phyloP scores from a whole-genome alignment of 2,113 vertebrate genomes.

The Spizaetus ornatus region DNA sequence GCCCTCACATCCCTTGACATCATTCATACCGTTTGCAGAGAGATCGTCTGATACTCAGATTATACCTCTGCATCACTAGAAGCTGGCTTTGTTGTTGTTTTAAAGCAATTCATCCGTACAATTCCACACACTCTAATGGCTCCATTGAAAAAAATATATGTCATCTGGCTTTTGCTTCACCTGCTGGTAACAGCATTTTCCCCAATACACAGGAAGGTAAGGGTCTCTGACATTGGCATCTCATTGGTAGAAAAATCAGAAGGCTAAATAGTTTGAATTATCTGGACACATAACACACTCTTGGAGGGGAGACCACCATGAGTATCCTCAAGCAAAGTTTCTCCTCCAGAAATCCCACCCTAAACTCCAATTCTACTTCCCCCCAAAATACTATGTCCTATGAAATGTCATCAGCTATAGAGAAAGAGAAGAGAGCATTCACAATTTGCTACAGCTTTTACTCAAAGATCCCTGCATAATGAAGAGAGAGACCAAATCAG shows the following conservation, averaged over 20 bases:
- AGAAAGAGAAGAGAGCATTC: background rate
- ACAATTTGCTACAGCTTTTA: background rate
- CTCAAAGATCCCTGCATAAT: background rate
- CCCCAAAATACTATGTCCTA: background rate
- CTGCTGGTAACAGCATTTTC: background rate
- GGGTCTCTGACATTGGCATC: background rate
- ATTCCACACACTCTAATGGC: background rate
- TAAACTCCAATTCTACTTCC: background rate
- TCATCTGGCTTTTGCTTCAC: background rate
- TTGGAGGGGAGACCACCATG: accelerated
- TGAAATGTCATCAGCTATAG: background rate
- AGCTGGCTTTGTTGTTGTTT: background rate
- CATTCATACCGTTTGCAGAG: background rate
- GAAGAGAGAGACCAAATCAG: constrained; percentile 24
- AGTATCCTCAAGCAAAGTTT: background rate
- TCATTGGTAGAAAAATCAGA: background rate
- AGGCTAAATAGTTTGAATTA: background rate
- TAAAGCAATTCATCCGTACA: background rate
- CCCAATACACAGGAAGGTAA: background rate
- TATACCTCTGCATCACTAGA: background rate
- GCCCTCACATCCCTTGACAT: background rate
- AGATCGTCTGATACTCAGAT: background rate
- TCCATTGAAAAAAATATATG: background rate
- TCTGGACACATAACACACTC: background rate
- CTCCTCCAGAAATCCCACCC: background rate